Conservation (phyloP, 2,797 vertebrate species). For the Alosa sapidissima region DNA sequence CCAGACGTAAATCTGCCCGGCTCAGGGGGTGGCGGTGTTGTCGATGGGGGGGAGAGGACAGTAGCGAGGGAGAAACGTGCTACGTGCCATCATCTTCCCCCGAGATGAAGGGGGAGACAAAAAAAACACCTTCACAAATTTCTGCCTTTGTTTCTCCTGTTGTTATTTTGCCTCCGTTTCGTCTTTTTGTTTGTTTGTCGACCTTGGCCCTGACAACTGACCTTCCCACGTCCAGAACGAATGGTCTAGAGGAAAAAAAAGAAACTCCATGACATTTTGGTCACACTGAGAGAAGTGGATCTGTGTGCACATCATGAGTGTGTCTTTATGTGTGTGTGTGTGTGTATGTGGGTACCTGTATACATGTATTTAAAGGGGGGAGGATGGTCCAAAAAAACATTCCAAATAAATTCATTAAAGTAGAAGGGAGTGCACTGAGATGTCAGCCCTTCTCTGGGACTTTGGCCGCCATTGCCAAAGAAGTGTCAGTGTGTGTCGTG, state of each 20-base stretch:
- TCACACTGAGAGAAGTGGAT: slow-evolving; percentile 16
- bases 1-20: slow-evolving; percentile 43
- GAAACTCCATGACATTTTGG: slow-evolving; percentile 55
- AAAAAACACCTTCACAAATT: slow-evolving; percentile 33
- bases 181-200: slow-evolving; percentile 62
- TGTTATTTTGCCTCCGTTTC: slow-evolving; percentile 63
- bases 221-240: slow-evolving; percentile 70
- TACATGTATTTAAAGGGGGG: background rate
- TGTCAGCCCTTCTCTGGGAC: slow-evolving; percentile 63
- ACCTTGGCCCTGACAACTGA: slow-evolving; percentile 76
- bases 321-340: background rate
- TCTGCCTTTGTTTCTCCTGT: slow-evolving; percentile 48
- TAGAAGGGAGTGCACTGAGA: slow-evolving; percentile 60
- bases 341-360: background rate
- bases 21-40: slow-evolving; percentile 65
- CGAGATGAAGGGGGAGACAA: slow-evolving; percentile 44
- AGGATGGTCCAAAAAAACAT: background rate
- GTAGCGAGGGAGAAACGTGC: slow-evolving; percentile 65
- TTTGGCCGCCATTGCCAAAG: slow-evolving; percentile 68
- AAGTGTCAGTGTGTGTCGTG: slow-evolving; percentile 74
- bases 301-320: slow-evolving; percentile 7
- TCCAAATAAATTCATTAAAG: slow-evolving; percentile 61
- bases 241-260: slow-evolving; percentile 45
- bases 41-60: slow-evolving; percentile 76
- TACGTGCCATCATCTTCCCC: slow-evolving; percentile 62